Percentiles rank a stretch among this genome's conserved stretches.
Conservation (phyloP, 1,140 invertebrate genomes). For the Nasonia vitripennis region DNA sequence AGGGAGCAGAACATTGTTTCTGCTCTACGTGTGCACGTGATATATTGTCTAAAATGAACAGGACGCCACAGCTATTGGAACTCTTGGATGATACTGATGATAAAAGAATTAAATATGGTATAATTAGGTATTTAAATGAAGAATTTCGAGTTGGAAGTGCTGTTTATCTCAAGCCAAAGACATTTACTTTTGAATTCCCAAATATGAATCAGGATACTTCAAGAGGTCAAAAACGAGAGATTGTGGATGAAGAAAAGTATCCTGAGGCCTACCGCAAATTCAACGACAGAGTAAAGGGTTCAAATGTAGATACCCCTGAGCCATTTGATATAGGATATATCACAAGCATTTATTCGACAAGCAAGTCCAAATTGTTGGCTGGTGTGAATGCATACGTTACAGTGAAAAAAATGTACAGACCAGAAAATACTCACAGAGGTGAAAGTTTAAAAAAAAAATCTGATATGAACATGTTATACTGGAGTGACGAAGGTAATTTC, state of each 20-base stretch:
- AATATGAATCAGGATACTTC: constrained; percentile 6
- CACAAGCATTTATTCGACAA: constrained; percentile 76
- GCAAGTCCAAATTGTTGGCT: constrained; percentile 71
- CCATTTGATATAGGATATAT: constrained; percentile 86
- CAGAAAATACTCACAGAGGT: constrained; percentile 84
- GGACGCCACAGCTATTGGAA: constrained; percentile 62
- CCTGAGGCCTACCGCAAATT: constrained; percentile 87
- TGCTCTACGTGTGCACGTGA: no score
- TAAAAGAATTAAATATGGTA: constrained; percentile 60
- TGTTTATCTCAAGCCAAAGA: constrained; percentile 82
- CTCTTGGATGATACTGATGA: constrained; percentile 57
- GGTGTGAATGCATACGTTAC: constrained; percentile 78
- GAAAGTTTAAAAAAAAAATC: constrained; percentile 75
- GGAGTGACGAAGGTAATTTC: constrained; percentile 81
- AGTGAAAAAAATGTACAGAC: constrained; percentile 85
- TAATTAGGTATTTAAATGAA: constrained; percentile 68
- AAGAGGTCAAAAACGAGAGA: constrained; percentile 69
- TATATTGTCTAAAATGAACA: constrained; percentile 5
- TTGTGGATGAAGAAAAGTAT: constrained; percentile 82
- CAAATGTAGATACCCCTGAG: constrained; percentile 83
- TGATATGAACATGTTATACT: constrained; percentile 86
- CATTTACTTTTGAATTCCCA: constrained; percentile 79
- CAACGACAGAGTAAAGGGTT: constrained; percentile 82
- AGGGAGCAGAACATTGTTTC: no score
- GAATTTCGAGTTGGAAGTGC: constrained; percentile 82